phyloP scores from a whole-genome alignment of 1,140 invertebrate genomes.

The Drosophila ohnishii region DNA sequence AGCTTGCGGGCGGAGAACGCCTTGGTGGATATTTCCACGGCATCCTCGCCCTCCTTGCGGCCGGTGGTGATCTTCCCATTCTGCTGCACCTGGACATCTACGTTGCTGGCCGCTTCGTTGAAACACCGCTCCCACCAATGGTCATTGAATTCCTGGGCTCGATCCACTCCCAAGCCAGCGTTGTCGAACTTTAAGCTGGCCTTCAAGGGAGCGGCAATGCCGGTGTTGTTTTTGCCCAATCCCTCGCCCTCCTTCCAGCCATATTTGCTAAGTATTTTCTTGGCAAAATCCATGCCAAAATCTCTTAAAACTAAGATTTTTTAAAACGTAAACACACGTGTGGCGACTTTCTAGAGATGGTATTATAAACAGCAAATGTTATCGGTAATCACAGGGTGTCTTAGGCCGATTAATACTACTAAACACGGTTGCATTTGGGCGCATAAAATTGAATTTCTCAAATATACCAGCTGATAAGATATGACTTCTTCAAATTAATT shows the following conservation, averaged over 20 bases:
- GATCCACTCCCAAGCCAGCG: conserved; percentile 90
- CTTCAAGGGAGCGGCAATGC: conserved; percentile 89
- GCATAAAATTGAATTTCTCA: background rate
- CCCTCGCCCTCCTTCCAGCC: conserved; percentile 91
- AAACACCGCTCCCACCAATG: conserved; percentile 93
- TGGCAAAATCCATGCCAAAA: conserved; percentile 85
- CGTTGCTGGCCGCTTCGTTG: conserved; percentile 88
- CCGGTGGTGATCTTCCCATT: conserved; percentile 74
- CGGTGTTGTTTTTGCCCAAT: conserved; percentile 90
- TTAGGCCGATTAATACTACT: background rate
- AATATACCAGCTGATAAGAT: background rate
- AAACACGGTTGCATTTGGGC: conserved; percentile 15
- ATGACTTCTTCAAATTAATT: no score
- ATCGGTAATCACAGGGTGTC: conserved; percentile 1
- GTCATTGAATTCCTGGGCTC: conserved; percentile 87
- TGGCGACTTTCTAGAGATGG: background rate
- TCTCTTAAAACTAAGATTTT: conserved; percentile 4
- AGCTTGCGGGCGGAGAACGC: conserved; percentile 83
- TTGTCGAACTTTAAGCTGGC: conserved; percentile 91
- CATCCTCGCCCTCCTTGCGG: conserved; percentile 79
- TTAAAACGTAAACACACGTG: conserved; percentile 45
- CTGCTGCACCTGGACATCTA: conserved; percentile 83
- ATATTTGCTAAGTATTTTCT: conserved; percentile 86
- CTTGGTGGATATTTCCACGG: conserved; percentile 84
- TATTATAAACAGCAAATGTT: background rate